Evolutionary conservation across 2,797 vertebrate genomes (phyloP), one percentile per base, ranked within the genome.

Genomic region (Ctenopoma multispine): DNA sequence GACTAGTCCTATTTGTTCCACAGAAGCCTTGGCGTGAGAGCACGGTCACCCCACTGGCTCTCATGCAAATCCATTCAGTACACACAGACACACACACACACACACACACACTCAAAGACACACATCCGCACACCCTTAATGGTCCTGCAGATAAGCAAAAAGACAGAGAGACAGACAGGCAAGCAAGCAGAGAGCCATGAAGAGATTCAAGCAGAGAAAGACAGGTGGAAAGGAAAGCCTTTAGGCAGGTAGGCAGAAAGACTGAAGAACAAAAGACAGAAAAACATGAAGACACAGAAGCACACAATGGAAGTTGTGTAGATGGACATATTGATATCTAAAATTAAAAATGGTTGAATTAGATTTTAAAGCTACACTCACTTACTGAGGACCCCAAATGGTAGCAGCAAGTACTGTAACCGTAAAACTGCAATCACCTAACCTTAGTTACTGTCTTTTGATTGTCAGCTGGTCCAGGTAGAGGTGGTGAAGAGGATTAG

Each of bases 1-100:
- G 81, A 89, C 88, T 81, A 88, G 85, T 92, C 86, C 91, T 91
- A 91, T 92, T 92, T 93, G 92, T 93, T 92, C 90, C 87, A 90
- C 92, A 89, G 89, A 89, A 92, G 89, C 91, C 82, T 86, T 94
- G 84, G 91, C 92, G 92, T 95, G 94, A 93, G 90, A 88, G 89
- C 87, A 88, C 85, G 83, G 84, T 91, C 91, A 89, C 89, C 91
- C 90, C 92, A 90, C 87, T 86, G 92, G 91, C 93, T 94, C 89
- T 89, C 90, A 94, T 93, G 93, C 92, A 95, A 94, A 94, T 93
- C 90, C 83, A 90, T 91, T 92, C 83, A 86, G 76, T 46, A 65
- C 79, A 84, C 74, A 72, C 79, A 3, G 54, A 7, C 59, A 1
- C 15, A 17, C 15, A 43, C 15, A 17, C 41, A 43, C 14, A 72